These are phyloP conservation scores for Heteropelma amictum DNA, from an alignment of 2,888 invertebrate genomes.

Conservation along the genomic window DNA sequence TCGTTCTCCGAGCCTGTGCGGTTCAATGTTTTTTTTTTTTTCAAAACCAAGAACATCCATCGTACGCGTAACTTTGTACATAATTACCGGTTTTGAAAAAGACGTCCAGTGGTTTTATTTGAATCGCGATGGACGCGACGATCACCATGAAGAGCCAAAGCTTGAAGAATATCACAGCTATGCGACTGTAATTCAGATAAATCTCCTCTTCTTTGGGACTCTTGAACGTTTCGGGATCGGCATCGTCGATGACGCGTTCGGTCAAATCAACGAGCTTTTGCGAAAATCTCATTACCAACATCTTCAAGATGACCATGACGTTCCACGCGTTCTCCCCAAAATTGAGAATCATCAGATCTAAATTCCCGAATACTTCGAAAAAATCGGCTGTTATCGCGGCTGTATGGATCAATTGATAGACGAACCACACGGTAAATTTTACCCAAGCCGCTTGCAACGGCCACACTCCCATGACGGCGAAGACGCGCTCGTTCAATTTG, in stretches of 20 bases:
- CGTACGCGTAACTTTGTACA: too few relatives aligned
- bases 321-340: slow-evolving; percentile 40
- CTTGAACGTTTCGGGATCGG: slow-evolving; percentile 23
- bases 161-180: slow-evolving; percentile 38
- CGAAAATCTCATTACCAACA: slow-evolving; percentile 48
- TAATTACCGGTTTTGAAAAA: slow-evolving; percentile 51
- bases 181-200: slow-evolving; percentile 47
- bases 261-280: slow-evolving; percentile 27
- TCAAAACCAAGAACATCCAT: neutral
- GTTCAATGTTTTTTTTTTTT: neutral
- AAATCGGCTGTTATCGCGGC: slow-evolving; percentile 41
- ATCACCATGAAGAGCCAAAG: slow-evolving; percentile 28
- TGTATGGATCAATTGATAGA: slow-evolving; percentile 41
- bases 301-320: slow-evolving; percentile 46
- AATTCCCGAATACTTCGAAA: slow-evolving; percentile 35
- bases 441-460: slow-evolving; percentile 38
- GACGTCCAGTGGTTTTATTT: slow-evolving; percentile 44
- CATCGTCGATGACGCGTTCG: neutral
- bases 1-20: slow-evolving; percentile 1
- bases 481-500: slow-evolving; percentile 41
- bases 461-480: slow-evolving; percentile 51
- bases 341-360: slow-evolving; percentile 40
- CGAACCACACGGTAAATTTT: slow-evolving; percentile 44
- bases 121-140: slow-evolving; percentile 24
- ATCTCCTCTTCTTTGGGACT: slow-evolving; percentile 36